A percentile compares a stretch with the other conserved stretches of the same genome.
phyloP scores from a whole-genome alignment of 2,797 vertebrate genomes.

The Pygocentrus nattereri region DNA sequence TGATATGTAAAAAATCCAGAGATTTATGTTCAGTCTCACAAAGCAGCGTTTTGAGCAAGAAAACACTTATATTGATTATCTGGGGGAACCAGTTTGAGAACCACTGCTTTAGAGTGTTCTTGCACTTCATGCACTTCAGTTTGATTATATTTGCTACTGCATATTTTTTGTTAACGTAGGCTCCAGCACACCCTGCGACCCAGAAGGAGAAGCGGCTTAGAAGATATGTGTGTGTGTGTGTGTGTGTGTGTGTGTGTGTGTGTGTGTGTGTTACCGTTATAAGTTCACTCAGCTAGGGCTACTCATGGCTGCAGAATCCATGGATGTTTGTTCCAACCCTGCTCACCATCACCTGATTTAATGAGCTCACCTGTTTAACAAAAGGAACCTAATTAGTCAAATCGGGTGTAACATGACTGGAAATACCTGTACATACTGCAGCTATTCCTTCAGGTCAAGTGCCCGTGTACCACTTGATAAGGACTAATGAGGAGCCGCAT shows the following conservation, averaged over 20 bases:
- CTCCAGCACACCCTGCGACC: no score
- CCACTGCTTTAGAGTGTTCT: no score
- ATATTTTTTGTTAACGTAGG: background rate
- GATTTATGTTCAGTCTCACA: no score
- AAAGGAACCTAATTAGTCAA: slow-evolving; percentile 19
- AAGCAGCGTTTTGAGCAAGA: no score
- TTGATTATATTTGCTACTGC: background rate
- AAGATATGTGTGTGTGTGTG: background rate
- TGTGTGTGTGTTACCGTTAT: no score
- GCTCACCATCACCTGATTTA: slow-evolving; percentile 1
- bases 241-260: no score
- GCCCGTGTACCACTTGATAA: slow-evolving; percentile 19
- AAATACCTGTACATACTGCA: slow-evolving; percentile 2
- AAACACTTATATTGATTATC: no score
- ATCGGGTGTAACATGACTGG: background rate
- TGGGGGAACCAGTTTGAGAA: no score
- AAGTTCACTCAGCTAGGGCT: background rate
- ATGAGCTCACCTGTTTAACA: slow-evolving; percentile 23
- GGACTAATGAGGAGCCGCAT: slow-evolving; percentile 2
- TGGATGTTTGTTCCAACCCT: background rate
- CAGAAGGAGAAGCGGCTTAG: no score
- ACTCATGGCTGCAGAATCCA: background rate
- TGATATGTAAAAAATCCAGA: no score
- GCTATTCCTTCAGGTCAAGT: slow-evolving; percentile 1
- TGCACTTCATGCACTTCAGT: no score